Conservation (phyloP, 1,140 invertebrate species). For the Liolophura sinensis region DNA sequence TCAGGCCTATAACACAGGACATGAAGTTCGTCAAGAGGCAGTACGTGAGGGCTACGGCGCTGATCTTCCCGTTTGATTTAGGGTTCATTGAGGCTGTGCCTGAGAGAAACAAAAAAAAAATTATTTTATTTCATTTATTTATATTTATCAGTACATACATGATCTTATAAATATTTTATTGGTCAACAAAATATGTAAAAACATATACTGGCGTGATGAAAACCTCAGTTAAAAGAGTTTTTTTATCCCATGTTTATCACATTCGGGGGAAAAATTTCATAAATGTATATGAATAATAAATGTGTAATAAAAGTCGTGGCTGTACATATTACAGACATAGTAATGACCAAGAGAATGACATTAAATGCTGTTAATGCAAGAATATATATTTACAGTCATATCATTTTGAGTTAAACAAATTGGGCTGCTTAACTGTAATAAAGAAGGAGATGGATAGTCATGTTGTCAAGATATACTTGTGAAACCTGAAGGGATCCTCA, state of each 20-base stretch:
- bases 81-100: constrained; percentile 59
- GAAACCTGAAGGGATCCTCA: too few relatives aligned
- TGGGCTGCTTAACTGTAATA: too few relatives aligned
- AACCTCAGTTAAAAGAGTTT: background rate
- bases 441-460: too few relatives aligned
- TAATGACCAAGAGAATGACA: too few relatives aligned
- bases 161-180: background rate
- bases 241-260: background rate
- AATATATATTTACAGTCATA: too few relatives aligned
- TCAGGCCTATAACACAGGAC: constrained; percentile 65
- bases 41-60: constrained; percentile 28
- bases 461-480: too few relatives aligned
- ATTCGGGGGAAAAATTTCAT: background rate
- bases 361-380: too few relatives aligned
- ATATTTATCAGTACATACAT: background rate
- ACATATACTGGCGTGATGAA: background rate
- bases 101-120: constrained; percentile 67
- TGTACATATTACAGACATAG: too few relatives aligned
- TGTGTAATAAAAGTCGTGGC: too few relatives aligned
- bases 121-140: background rate
- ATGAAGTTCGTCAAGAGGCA: constrained; percentile 32
- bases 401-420: too few relatives aligned
- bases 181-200: background rate
- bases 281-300: too few relatives aligned
- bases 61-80: constrained; percentile 41